Evolutionary conservation across 1,140 invertebrate genomes (phyloP).

Genomic region (Glomeris maerens): DNA sequence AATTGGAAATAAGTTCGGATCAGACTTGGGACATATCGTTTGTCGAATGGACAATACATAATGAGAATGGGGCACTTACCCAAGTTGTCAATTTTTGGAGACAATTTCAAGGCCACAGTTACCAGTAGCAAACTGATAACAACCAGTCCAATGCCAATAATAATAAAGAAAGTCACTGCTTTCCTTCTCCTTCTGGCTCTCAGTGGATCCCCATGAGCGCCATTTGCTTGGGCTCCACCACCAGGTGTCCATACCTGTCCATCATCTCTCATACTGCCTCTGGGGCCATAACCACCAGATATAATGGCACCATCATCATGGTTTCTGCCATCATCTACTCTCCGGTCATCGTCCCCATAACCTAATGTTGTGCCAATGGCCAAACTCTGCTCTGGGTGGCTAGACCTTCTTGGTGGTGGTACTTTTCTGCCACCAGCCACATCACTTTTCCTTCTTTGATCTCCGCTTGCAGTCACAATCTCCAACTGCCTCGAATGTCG

Average conservation of each 20-base stretch:
- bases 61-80: too few relatives aligned
- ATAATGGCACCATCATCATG: background rate
- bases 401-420: background rate
- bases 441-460: constrained; percentile 2
- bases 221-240: background rate
- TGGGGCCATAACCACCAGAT: background rate
- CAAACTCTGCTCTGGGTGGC: background rate
- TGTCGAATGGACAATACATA: too few relatives aligned
- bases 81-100: constrained; percentile 18
- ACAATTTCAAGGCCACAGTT: constrained; percentile 17
- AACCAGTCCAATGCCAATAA: constrained; percentile 18
- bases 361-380: background rate
- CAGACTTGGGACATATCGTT: too few relatives aligned
- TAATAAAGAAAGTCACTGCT: constrained; percentile 3
- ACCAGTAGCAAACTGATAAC: constrained; percentile 21
- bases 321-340: background rate
- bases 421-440: background rate
- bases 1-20: too few relatives aligned
- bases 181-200: background rate
- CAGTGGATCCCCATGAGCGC: background rate
- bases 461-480: background rate
- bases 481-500: background rate
- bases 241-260: background rate
- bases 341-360: background rate
- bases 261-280: background rate